Base-by-base conservation (phyloP, 2,888 invertebrate species). In the Abrostola tripartita region DNA sequence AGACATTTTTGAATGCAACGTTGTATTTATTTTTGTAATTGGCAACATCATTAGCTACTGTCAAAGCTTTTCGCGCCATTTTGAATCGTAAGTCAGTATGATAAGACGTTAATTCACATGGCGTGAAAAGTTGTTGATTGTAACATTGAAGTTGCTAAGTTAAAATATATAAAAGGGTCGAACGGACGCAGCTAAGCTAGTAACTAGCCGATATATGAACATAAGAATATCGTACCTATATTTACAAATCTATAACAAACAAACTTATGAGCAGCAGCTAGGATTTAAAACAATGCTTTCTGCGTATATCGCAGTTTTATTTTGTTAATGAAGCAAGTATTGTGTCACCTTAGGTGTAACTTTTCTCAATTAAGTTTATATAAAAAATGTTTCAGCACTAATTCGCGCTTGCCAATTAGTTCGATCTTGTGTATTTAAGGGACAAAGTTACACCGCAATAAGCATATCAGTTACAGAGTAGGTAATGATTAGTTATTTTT, bases 381-480 rank as follows among this genome's bases (percentile, higher is more conserved):
- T 50, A 54, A 59, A 52, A 52, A 72, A 76, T 77, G 80, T 83
- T 81, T 81, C 81, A 84, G 78, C 81, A 81, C 75, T 83, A 71
- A 80, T 77, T 79, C 74, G 55, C 42, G 64, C 78, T 82, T 79
- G 79, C 71, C 76, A 73, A 66, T 67, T 56, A n/a, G 6, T 53
- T 9, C 36, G 35, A 37, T 61, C 42, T 56, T 44, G 0, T 42
- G 1, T 40, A 49, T 57, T 56, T 58, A 50, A 11, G 72, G 61
- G 64, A 52, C 75, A 72, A 77, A 75, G 85, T 88, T 86, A 87
- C 88, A 88, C 88, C 84, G 74, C 78, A 76, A 68, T 82, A 85
- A 87, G 90, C 92, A 92, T 92, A 92, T 92, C 92, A 91, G 85
- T 90, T 87, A 86, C 85, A 85, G 83, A 79, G 76, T 88, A 89